These are phyloP conservation scores for Aphelinus atriplicis DNA, from an alignment of 1,140 invertebrate species.

Conservation along the genomic window DNA sequence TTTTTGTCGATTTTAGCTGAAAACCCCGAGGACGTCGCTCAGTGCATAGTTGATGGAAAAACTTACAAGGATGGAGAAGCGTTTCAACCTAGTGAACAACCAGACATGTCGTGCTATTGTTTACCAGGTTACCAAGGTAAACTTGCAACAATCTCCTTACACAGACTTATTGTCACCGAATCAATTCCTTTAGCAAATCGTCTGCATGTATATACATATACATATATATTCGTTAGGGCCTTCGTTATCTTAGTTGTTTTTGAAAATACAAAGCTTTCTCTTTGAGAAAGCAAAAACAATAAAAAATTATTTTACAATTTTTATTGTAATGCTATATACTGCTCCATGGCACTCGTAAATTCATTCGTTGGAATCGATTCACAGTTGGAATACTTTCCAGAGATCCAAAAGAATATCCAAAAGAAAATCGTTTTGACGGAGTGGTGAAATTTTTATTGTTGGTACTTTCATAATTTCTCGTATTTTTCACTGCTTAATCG, in stretches of 20 bases:
- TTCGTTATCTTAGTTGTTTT: constrained; percentile 25
- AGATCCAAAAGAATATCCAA: background rate
- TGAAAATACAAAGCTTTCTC: no score
- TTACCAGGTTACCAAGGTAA: constrained; percentile 47
- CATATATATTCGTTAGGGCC: no score
- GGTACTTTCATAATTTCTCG: no score
- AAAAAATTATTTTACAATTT: background rate
- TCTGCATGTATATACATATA: no score
- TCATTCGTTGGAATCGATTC: background rate
- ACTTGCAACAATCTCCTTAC: background rate
- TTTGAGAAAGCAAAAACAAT: no score
- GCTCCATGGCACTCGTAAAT: no score
- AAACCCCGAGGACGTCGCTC: constrained; percentile 34
- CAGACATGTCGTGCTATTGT: constrained; percentile 42
- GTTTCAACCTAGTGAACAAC: constrained; percentile 40
- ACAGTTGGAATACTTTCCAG: background rate
- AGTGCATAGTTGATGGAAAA: constrained; percentile 49
- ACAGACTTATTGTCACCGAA: background rate
- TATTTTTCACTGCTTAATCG: no score
- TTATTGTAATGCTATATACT: no score
- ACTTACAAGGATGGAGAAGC: constrained; percentile 43
- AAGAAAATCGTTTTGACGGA: background rate
- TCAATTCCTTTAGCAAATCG: no score
- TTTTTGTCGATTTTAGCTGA: constrained; percentile 31
- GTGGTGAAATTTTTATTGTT: no score